Evolutionary conservation across 2,888 invertebrate genomes (phyloP).

Genomic region (Acanthosepion pharaonis): DNA sequence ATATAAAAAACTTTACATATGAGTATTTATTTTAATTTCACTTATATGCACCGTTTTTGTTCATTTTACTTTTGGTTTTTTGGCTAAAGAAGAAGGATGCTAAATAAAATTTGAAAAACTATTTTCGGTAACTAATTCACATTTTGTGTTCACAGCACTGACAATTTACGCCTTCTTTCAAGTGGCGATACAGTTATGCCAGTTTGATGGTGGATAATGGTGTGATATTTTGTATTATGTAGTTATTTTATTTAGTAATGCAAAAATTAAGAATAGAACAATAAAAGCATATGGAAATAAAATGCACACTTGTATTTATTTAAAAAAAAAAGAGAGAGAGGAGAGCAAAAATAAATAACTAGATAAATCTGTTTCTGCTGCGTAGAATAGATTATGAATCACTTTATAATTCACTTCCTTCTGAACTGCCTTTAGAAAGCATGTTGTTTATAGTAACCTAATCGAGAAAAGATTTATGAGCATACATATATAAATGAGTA

Average conservation of each 20-base stretch:
- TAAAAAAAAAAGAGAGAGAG: not conserved
- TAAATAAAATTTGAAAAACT: too few relatives aligned
- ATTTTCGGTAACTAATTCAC: not conserved
- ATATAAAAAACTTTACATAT: too few relatives aligned
- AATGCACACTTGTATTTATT: not conserved
- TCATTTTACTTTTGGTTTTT: too few relatives aligned
- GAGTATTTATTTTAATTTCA: too few relatives aligned
- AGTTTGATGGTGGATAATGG: not conserved
- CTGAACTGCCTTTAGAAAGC: not conserved
- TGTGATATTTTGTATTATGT: not conserved
- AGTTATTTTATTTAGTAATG: not conserved
- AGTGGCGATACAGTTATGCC: not conserved
- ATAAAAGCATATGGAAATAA: not conserved
- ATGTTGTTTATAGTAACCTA: not conserved
- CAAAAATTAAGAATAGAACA: not conserved
- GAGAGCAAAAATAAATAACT: not conserved
- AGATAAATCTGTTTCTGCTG: not conserved
- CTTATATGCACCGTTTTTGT: too few relatives aligned
- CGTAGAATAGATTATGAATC: not conserved
- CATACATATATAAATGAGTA: not conserved
- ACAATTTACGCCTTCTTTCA: not conserved
- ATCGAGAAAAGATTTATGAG: not conserved
- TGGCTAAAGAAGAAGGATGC: too few relatives aligned
- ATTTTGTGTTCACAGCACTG: not conserved
- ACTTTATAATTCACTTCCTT: not conserved